Base-by-base conservation (phyloP, 2,888 invertebrate species). In the Oligia latruncula region DNA sequence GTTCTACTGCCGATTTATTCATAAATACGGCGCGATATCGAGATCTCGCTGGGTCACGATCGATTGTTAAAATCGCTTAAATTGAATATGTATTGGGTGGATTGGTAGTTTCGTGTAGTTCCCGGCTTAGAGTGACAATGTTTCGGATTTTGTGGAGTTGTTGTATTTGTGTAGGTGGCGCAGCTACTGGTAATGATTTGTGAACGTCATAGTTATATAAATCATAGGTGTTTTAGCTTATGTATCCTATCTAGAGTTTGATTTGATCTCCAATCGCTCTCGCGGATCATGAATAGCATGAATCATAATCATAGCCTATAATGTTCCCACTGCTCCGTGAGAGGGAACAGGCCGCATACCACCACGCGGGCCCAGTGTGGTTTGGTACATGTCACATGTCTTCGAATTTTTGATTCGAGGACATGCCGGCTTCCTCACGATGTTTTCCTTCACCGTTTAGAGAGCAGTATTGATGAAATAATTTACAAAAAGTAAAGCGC, bases 21-120 rank as follows among this genome's bases (percentile, higher is more conserved):
- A 92, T 91, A 92, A 89, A 90, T 86, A 90, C 91, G 87, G 92
- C 91, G 93, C 92, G 94, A 93, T 93, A 91, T 92, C 91, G 90
- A 92, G 92, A 92, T 93, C 92, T 89, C 90, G 92, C 92, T 92
- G 90, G 91, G 93, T 94, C 95, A 94, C 94, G 94, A 94, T 88
- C 91, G 92, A 92, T 93, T 90, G 90, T 92, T 92, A 91, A 90
- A 88, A 91, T 90, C 90, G 82, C 80, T 88, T 81, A 84, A 82
- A 90, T 89, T 90, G 90, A 90, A 89, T 89, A 89, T 88, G 89
- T 88, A 90, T 88, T 83, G 71, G 74, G 60, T 49, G 77, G 83
- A 85, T 83, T 81, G 78, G 65, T 67, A 49, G 85, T 77, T 81
- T 86, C 78, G 81, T 81, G 87, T 67, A 84, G 80, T 84, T 84